Conservation (phyloP, 2,797 vertebrate species). For the Helicolenus hilgendorfi region DNA sequence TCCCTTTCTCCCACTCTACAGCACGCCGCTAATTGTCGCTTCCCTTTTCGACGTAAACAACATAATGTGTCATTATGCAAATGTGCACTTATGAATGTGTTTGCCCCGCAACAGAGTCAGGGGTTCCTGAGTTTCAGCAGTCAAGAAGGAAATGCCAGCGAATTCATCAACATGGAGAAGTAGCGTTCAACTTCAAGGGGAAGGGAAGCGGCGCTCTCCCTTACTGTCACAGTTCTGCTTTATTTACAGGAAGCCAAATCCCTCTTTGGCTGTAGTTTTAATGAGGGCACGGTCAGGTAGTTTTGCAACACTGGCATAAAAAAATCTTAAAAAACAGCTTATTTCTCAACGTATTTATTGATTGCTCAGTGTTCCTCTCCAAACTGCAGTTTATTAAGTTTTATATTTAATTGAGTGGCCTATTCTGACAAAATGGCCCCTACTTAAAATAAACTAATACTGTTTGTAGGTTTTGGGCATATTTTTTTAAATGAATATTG, state of each 20-base stretch:
- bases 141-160: conserved; percentile 61
- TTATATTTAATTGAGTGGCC: background rate
- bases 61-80: conserved; percentile 83
- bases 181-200: conserved; percentile 4
- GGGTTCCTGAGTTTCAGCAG: conserved; percentile 42
- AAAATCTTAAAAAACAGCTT: background rate
- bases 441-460: background rate
- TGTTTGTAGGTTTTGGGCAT: background rate
- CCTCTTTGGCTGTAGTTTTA: conserved; percentile 36
- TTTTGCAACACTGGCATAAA: conserved; percentile 1
- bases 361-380: background rate
- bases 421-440: background rate
- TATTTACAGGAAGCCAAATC: conserved; percentile 50
- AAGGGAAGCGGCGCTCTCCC: background rate
- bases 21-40: conserved; percentile 62
- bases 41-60: conserved; percentile 72
- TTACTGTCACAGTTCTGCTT: conserved; percentile 23
- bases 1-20: background rate
- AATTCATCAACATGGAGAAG: conserved; percentile 64
- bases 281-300: conserved; percentile 22
- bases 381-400: background rate
- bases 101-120: conserved; percentile 42
- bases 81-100: conserved; percentile 62
- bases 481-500: background rate
- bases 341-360: background rate